Evolutionary conservation across 2,113 vertebrate species (phyloP), one percentile per base, ranked within the genome.

Genomic region (Pelvicachromis taeniatus): DNA sequence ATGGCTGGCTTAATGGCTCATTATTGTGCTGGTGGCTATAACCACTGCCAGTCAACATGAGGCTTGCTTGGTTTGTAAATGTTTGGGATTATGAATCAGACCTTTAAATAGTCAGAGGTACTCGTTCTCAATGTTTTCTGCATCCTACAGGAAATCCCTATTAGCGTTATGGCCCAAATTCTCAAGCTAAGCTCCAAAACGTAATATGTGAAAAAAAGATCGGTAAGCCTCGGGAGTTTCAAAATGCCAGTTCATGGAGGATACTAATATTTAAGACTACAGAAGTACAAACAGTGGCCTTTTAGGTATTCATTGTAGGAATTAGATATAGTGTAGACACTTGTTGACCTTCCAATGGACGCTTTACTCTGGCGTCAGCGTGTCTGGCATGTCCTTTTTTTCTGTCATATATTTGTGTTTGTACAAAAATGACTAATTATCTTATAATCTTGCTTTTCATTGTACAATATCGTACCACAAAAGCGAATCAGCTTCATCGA

Each of bases 1-100:
- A 77, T 42, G 73, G 26, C 81, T 80, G 59, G 4, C 14, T 70
- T 85, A 86, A 90, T 78, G 73, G 52, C 26, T 48, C 83, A 59
- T 86, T 86, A 65, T 84, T 77, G 9, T 75, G 63, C 58, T 84
- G 50, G 21, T 26, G 77, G 77, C 75, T 79, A 56, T 77, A 73
- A 84, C 86, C 63, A 40, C 88, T 83, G 85, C 81, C 89, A 85
- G 54, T 91, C 88, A 80, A 40, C 53, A 8, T 1, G 42, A 52
- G 77, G 13, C 16, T 10, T 52, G 61, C 40, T 86, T 4, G 83
- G 73, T 82, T 70, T 88, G 50, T 6, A 50, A 85, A 86, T 78
- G 77, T 81, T 81, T 16, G 31, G 48, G 35, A 48, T 61, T 42
- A 17, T 65, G 29, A 82, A 68, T 79, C 0, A 55, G 42, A 52